Conservation (phyloP, 2,888 invertebrate genomes). For the Lymantria dispar region DNA sequence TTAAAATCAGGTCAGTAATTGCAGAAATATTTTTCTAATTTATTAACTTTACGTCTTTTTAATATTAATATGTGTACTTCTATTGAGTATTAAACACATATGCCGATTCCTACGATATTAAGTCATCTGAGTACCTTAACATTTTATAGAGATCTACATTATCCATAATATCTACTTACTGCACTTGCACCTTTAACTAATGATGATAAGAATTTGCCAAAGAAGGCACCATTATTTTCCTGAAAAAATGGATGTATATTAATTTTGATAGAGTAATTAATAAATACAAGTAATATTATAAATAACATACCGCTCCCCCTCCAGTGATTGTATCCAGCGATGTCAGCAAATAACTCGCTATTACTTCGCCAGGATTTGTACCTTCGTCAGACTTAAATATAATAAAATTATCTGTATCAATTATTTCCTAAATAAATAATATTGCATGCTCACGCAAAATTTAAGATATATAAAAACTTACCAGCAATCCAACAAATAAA, state of each 20-base stretch:
- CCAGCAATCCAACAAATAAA: slow-evolving; percentile 71
- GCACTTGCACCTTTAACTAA: slow-evolving; percentile 70
- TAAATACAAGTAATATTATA: not conserved
- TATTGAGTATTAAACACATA: too few relatives aligned
- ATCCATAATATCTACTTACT: slow-evolving; percentile 42
- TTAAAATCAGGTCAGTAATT: too few relatives aligned
- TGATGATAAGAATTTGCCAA: slow-evolving; percentile 68
- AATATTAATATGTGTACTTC: too few relatives aligned
- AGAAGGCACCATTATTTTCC: slow-evolving; percentile 75
- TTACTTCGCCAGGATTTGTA: slow-evolving; percentile 68
- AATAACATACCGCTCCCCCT: slow-evolving; percentile 71
- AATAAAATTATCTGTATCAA: not conserved
- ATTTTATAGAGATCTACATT: too few relatives aligned
- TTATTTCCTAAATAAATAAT: not conserved
- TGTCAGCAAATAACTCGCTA: slow-evolving; percentile 68
- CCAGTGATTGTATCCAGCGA: slow-evolving; percentile 71
- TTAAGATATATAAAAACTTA: slow-evolving; percentile 21
- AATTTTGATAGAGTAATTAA: not conserved
- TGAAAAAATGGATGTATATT: slow-evolving; percentile 35
- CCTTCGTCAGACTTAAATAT: slow-evolving; percentile 62
- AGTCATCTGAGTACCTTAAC: too few relatives aligned
- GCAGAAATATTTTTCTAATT: too few relatives aligned
- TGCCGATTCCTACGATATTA: too few relatives aligned
- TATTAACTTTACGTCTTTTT: too few relatives aligned
- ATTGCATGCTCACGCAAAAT: not conserved